Conservation (phyloP, 2,888 invertebrate genomes). For the Eristalis tenax region DNA sequence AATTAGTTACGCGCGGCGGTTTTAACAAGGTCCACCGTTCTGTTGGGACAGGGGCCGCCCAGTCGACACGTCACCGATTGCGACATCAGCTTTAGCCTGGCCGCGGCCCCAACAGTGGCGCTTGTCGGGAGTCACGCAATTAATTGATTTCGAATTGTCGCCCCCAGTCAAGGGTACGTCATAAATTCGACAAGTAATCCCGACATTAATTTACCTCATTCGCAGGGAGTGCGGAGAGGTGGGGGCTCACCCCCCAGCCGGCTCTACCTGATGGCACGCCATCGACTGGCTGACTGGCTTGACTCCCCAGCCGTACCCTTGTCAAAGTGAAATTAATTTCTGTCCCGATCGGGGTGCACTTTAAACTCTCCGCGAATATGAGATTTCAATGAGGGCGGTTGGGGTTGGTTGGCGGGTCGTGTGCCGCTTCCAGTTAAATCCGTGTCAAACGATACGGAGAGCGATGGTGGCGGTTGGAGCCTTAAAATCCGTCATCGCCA, state of each 20-base stretch:
- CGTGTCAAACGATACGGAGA: constrained; percentile 57
- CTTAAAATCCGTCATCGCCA: background rate
- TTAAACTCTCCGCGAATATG: constrained; percentile 60
- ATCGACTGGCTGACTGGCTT: constrained; percentile 15
- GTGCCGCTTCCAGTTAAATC: constrained; percentile 54
- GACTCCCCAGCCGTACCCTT: constrained; percentile 57
- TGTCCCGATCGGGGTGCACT: constrained; percentile 43
- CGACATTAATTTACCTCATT: constrained; percentile 69
- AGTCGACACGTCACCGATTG: constrained; percentile 39
- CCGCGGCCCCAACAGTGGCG: background rate
- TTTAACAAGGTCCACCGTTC: constrained; percentile 21
- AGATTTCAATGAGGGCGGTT: constrained; percentile 20
- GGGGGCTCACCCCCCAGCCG: background rate
- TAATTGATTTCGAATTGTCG: constrained; percentile 70
- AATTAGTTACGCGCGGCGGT: constrained; percentile 59
- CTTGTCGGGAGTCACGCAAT: constrained; percentile 45
- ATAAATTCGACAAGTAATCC: constrained; percentile 70
- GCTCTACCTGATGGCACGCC: constrained; percentile 32
- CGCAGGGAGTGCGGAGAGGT: background rate
- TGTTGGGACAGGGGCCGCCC: constrained; percentile 1
- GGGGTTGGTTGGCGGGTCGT: background rate
- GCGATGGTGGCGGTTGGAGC: constrained; percentile 21
- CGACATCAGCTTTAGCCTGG: background rate
- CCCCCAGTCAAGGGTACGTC: constrained; percentile 57
- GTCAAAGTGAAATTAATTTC: constrained; percentile 65